Conservation (phyloP, 2,113 vertebrate species). For the Cyprinodon tularosa region DNA sequence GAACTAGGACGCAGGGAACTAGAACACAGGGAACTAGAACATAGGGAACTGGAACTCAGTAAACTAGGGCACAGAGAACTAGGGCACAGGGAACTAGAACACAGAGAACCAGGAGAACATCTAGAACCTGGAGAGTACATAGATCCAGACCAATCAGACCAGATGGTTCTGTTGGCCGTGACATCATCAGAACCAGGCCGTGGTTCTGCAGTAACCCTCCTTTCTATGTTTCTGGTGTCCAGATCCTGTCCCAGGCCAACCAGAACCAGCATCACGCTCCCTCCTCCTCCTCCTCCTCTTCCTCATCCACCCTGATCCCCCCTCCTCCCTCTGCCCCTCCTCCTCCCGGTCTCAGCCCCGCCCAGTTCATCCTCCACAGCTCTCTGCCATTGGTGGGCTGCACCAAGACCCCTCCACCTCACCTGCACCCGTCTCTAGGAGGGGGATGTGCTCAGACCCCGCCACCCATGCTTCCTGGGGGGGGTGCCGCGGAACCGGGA, state of each 20-base stretch:
- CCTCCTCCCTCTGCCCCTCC: constrained; percentile 76
- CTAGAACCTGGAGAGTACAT: too few species aligned
- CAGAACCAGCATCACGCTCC: constrained; percentile 77
- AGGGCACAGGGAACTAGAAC: too few species aligned
- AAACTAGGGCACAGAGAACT: too few species aligned
- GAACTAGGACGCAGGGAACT: too few species aligned
- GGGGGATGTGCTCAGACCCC: constrained; percentile 81
- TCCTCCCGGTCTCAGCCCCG: constrained; percentile 69
- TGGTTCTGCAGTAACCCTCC: too few species aligned
- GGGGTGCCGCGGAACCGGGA: constrained; percentile 61
- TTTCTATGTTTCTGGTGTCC: constrained; percentile 15
- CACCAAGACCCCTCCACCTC: constrained; percentile 85
- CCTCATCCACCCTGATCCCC: constrained; percentile 77
- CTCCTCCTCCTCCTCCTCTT: constrained; percentile 52
- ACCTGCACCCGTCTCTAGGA: constrained; percentile 78
- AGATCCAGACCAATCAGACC: too few species aligned
- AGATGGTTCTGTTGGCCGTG: too few species aligned
- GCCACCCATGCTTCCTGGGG: constrained; percentile 65
- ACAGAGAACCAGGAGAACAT: too few species aligned
- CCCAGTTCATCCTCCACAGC: constrained; percentile 86
- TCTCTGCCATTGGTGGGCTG: constrained; percentile 85
- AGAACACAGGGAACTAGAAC: too few species aligned
- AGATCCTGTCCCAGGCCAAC: constrained; percentile 91
- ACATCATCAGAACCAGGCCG: too few species aligned
- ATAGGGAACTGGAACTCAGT: too few species aligned